Percentiles rank a stretch among this genome's conserved stretches.
These are phyloP conservation scores for Microplitis deprimator DNA, from an alignment of 2,888 invertebrate species.

Conservation along the genomic window DNA sequence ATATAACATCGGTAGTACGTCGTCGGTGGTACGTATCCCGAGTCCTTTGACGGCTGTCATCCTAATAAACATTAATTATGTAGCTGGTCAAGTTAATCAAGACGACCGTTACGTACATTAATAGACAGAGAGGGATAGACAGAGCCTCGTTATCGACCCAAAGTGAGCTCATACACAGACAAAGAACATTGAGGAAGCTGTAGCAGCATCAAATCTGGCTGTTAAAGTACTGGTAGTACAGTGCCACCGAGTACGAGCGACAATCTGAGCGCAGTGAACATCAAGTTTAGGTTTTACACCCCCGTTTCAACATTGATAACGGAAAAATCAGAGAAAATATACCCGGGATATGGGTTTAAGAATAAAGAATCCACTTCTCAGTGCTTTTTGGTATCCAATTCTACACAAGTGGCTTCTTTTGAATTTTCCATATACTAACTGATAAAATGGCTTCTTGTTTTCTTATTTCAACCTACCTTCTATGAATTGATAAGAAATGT, in stretches of 20 bases:
- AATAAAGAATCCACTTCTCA: not conserved
- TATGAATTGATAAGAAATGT: not conserved
- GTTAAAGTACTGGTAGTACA: not conserved
- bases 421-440: not conserved
- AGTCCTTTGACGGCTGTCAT: slow-evolving; percentile 53
- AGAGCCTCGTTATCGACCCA: slow-evolving; percentile 28
- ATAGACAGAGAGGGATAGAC: not conserved
- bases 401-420: not conserved
- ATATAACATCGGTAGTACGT: slow-evolving; percentile 18
- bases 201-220: no score
- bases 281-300: slow-evolving; percentile 10
- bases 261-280: not conserved
- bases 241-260: not conserved
- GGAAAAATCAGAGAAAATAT: not conserved
- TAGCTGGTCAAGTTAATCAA: slow-evolving; percentile 49
- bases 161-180: no score
- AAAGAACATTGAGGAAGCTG: not conserved
- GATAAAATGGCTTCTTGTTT: not conserved
- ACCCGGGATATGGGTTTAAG: not conserved
- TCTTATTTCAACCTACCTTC: not conserved
- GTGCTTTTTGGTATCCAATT: not conserved
- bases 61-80: slow-evolving; percentile 61
- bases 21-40: slow-evolving; percentile 43
- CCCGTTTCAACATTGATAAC: not conserved
- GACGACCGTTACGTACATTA: slow-evolving; percentile 45